These are phyloP conservation scores for Anastatus disparis DNA, from an alignment of 1,140 invertebrate genomes.

Conservation along the genomic window DNA sequence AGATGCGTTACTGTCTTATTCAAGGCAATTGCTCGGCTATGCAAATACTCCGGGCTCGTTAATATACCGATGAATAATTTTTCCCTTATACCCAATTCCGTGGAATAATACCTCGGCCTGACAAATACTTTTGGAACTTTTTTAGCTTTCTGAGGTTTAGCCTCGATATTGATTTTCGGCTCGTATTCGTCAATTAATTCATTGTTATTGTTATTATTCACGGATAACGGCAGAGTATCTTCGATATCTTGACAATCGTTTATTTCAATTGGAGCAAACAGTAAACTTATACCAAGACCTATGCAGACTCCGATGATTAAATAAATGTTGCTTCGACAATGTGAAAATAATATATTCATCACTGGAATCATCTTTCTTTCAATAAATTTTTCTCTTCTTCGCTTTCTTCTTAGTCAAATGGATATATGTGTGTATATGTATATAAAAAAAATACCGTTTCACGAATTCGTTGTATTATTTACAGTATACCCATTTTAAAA, in stretches of 20 bases:
- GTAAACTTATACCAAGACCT: slow-evolving; percentile 61
- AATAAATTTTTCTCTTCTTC: neutral
- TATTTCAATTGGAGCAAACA: slow-evolving; percentile 52
- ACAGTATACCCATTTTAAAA: too few species aligned
- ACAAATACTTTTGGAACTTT: slow-evolving; percentile 70
- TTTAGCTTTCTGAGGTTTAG: slow-evolving; percentile 66
- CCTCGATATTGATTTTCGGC: slow-evolving; percentile 68
- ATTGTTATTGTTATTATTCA: slow-evolving; percentile 45
- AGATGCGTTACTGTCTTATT: slow-evolving; percentile 84
- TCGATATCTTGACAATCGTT: slow-evolving; percentile 47
- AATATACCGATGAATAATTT: slow-evolving; percentile 89
- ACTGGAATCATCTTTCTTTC: slow-evolving; percentile 52
- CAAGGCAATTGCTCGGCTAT: slow-evolving; percentile 77
- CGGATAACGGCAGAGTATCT: slow-evolving; percentile 43
- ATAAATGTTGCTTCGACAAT: slow-evolving; percentile 61
- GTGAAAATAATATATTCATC: slow-evolving; percentile 53
- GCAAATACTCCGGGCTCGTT: slow-evolving; percentile 77
- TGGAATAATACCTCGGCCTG: slow-evolving; percentile 90
- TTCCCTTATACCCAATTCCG: slow-evolving; percentile 89
- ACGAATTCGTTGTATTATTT: neutral
- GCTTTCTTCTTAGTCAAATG: neutral
- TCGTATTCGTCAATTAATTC: slow-evolving; percentile 67
- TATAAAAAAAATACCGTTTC: neutral
- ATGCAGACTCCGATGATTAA: slow-evolving; percentile 60
- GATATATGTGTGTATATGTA: neutral